Evolutionary conservation across 1,140 invertebrate species (phyloP), one percentile per base, ranked within the genome.

Genomic region (Sogatella furcifera): DNA sequence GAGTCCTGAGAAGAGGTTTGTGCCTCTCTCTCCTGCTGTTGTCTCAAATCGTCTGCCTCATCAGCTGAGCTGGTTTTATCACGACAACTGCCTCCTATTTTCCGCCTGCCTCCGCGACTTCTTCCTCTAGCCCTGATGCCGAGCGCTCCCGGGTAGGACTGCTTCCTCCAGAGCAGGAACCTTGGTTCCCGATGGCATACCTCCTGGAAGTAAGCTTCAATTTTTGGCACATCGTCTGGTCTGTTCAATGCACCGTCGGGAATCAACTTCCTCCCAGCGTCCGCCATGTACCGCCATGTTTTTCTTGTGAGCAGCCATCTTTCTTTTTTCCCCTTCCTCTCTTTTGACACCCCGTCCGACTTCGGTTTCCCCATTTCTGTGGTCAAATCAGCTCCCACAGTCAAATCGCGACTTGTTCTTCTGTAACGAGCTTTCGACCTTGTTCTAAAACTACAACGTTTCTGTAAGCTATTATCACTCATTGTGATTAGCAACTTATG

Each of bases 231-330:
- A 67, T 89, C 88, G 67, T 90, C 87, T 1, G 78, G 67, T 5
- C 81, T 76, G 72, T 86, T 84, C 67, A 81, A 80, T 0, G 78
- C 78, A 2, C 84, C 84, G 54, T 92, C 89, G 0, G 89, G 89
- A 43, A 92, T 85, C 13, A 93, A 76, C 67, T 84, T 84, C 44
- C 88, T 81, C n/a, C 89, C 89, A 11, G 89, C 88, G 67, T 92
- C 89, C 0, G 88, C 82, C 90, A 93, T 93, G 70, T 92, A 92
- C 60, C 88, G 78, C 90, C 90, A 92, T 17, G 90, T 92, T 74
- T 92, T 92, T 24, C 89, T 76, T 5, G 89, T 91, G 19, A 92
- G 77, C 31, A 92, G 75, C 90, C 90, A 93, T 74, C 90, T 80
- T 72, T 92, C 68, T 13, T 52, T 62, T 54, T 60, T 68, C 46